phyloP scores from a whole-genome alignment of 1,140 invertebrate species.

The Drosophila obscura region DNA sequence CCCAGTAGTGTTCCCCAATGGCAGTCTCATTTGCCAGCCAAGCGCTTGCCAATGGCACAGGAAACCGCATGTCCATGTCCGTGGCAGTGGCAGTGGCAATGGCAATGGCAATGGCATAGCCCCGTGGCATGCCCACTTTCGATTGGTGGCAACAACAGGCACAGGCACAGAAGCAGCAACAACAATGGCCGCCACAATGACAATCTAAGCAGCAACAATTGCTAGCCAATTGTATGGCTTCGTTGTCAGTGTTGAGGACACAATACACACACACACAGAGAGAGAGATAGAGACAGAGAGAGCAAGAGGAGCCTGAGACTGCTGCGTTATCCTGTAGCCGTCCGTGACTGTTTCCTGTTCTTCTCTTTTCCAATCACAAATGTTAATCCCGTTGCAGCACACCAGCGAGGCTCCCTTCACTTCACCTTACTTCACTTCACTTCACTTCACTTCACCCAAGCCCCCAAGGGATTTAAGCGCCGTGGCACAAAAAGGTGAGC shows the following conservation, averaged over 20 bases:
- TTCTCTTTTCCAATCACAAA: conserved; percentile 42
- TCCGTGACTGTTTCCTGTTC: conserved; percentile 46
- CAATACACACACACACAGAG: conserved; percentile 5
- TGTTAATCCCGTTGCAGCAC: conserved; percentile 47
- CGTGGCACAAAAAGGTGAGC: conserved; percentile 48
- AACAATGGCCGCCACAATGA: conserved; percentile 40
- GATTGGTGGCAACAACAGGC: conserved; percentile 42
- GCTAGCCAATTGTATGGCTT: conserved; percentile 63
- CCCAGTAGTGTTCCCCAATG: neutral
- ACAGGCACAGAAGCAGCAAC: neutral
- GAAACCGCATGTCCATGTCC: conserved; percentile 57
- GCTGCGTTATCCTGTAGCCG: neutral
- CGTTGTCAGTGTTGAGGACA: conserved; percentile 28
- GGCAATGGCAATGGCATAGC: neutral
- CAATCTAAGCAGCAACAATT: conserved; percentile 54
- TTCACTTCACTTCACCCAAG: neutral
- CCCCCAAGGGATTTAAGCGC: conserved; percentile 23
- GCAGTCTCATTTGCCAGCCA: conserved; percentile 37
- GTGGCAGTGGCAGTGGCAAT: conserved; percentile 18
- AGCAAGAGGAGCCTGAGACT: conserved; percentile 16
- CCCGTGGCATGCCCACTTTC: conserved; percentile 26
- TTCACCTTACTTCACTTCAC: no score
- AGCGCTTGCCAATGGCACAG: conserved; percentile 34
- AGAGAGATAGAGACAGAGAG: neutral
- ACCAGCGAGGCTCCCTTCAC: neutral